phyloP scores from a whole-genome alignment of 2,113 vertebrate genomes.

The Prionailurus viverrinus region DNA sequence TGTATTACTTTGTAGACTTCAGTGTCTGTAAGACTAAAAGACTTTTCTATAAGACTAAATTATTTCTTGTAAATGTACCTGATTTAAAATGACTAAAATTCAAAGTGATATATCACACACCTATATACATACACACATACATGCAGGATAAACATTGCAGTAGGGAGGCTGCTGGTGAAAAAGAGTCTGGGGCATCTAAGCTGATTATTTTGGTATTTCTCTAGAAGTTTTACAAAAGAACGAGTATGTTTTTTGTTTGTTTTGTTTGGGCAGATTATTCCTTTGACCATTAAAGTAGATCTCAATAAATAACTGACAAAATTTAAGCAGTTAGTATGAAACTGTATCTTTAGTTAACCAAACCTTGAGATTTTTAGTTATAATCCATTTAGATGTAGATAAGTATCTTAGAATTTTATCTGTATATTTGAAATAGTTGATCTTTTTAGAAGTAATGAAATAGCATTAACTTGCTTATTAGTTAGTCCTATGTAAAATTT shows the following conservation, averaged over 20 bases:
- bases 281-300: not conserved
- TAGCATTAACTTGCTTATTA: not conserved
- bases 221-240: not conserved
- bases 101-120: not conserved
- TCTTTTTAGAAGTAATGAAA: not conserved
- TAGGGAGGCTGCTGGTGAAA: not conserved
- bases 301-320: not conserved
- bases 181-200: not conserved
- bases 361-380: not conserved
- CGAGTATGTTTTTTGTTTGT: not conserved
- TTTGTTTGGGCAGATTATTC: not conserved
- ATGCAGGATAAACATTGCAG: not conserved
- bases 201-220: not conserved
- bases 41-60: not conserved
- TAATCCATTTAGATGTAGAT: not conserved
- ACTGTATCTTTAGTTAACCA: not conserved
- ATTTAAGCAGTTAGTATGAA: not conserved
- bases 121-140: not conserved
- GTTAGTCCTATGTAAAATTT: not conserved
- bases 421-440: not conserved
- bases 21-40: not conserved
- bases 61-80: not conserved
- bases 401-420: not conserved
- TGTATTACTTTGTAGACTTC: not conserved
- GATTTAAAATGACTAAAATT: not conserved